A percentile compares a stretch with the other conserved stretches of the same genome.
phyloP scores from a whole-genome alignment of 2,797 vertebrate genomes.

The Sebastiscus albofasciatus region DNA sequence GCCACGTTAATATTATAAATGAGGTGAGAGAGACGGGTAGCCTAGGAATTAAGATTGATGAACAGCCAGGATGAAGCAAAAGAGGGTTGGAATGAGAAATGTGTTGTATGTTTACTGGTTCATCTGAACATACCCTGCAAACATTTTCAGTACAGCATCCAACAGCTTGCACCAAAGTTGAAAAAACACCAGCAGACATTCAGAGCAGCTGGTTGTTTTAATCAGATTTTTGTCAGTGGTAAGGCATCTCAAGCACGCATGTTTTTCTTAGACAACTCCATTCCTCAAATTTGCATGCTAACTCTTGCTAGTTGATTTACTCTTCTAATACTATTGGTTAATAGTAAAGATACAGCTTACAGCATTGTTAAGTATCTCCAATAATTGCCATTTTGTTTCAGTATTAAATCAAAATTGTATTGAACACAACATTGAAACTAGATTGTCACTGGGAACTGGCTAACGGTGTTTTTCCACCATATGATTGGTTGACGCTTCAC shows the following conservation, averaged over 20 bases:
- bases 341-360: not conserved
- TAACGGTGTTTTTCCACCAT: no score
- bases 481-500: no score
- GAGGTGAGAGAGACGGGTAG: slow-evolving; percentile 15
- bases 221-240: not conserved
- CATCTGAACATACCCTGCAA: not conserved
- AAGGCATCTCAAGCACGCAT: not conserved
- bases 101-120: slow-evolving; percentile 1
- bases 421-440: not conserved
- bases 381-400: not conserved
- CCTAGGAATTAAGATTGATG: slow-evolving; percentile 24
- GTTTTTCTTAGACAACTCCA: not conserved
- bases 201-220: not conserved
- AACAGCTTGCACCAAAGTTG: not conserved
- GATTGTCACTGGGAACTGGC: no score
- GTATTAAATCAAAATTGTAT: not conserved
- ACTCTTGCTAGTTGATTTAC: not conserved
- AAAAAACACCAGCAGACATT: not conserved
- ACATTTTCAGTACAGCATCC: not conserved
- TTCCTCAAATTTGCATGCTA: not conserved
- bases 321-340: not conserved
- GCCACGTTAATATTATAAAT: slow-evolving; percentile 30
- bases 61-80: not conserved
- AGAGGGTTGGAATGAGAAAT: not conserved
- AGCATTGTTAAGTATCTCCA: not conserved